Base-by-base conservation (phyloP, 92 coral and sea anemone genomes). In the Porites lobata region DNA sequence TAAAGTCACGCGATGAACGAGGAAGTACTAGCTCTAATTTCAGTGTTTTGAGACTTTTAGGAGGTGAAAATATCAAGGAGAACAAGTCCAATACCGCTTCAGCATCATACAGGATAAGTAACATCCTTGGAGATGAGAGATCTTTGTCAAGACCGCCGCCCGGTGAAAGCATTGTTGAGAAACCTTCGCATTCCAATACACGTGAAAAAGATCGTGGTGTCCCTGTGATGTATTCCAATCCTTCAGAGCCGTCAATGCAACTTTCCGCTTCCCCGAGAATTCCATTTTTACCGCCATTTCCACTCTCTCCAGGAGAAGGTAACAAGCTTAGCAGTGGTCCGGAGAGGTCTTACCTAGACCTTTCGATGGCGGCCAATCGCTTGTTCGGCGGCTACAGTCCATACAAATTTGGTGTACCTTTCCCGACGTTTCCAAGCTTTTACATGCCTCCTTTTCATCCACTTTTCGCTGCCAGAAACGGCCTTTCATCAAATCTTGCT, bases 361-460 rank as follows among this genome's bases (percentile, higher is more conserved):
- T 85, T 17, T 65, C 89, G 57, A 18, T 85, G 83, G 89, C 89
- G 65, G 83, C 83, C 76, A 85, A 77, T 65, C 82, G 83, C 72
- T 65, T 86, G 76, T n/a, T 62, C 61, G 86, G 90, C 76, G 86
- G 90, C 51, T 93, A 95, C 88, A 82, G 90, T 67, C 98, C 94
- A 18, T 95, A 93, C 86, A 93, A 95, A 57, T 86, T 95, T 17
- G 90, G 95, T 1, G 91, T 86, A 2, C 95, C 98, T 9, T 95
- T 93, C 70, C 94, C 98, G 14, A 88, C 94, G 0, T 94, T 91
- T 21, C 95, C 98, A 1, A 87, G 92, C 10, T 95, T 91, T 68
- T 93, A 85, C 85, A 91, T 93, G 96, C 98, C 98, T 2, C 91
- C 96, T 8, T 95, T 95, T 82, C 84, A 92, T 50, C 98, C 98